Evolutionary conservation across 2,888 invertebrate genomes (phyloP).

Genomic region (Scaptomyza flava): DNA sequence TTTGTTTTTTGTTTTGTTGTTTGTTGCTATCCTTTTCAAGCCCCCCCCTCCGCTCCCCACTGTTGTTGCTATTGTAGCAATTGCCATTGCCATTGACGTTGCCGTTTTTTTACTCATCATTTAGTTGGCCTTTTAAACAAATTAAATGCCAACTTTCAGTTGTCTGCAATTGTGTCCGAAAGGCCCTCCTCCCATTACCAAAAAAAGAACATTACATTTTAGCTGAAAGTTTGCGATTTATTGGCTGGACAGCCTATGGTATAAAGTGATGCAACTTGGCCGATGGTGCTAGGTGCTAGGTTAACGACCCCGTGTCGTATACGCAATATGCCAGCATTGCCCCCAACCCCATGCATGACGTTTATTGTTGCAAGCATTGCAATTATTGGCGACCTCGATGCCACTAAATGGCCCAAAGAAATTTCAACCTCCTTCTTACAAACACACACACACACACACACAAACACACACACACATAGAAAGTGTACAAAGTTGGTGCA

Average conservation of each 20-base stretch:
- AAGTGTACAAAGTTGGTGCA: slow-evolving; percentile 41
- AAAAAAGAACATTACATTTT: slow-evolving; percentile 1
- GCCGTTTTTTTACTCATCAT: slow-evolving; percentile 34
- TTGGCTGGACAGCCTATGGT: slow-evolving; percentile 51
- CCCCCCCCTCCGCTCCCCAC: neutral
- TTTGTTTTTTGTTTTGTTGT: neutral
- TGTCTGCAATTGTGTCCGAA: slow-evolving; percentile 45
- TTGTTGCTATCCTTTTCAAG: neutral
- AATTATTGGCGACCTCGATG: slow-evolving; percentile 35
- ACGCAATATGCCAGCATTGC: slow-evolving; percentile 39
- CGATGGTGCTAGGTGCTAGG: neutral
- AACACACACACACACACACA: slow-evolving; percentile 1
- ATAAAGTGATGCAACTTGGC: slow-evolving; percentile 20
- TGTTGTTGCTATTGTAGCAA: slow-evolving; percentile 15
- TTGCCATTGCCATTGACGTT: neutral
- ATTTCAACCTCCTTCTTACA: slow-evolving; percentile 1
- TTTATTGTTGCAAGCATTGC: neutral
- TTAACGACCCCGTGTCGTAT: slow-evolving; percentile 30
- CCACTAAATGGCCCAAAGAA: slow-evolving; percentile 46
- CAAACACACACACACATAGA: neutral
- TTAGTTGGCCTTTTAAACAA: slow-evolving; percentile 82
- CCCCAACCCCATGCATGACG: too few species aligned
- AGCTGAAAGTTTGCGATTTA: slow-evolving; percentile 45
- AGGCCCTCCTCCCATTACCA: too few species aligned
- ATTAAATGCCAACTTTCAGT: slow-evolving; percentile 81